Evolutionary conservation across 1,140 invertebrate species (phyloP).

Genomic region (Archegozetes longisetosus): DNA sequence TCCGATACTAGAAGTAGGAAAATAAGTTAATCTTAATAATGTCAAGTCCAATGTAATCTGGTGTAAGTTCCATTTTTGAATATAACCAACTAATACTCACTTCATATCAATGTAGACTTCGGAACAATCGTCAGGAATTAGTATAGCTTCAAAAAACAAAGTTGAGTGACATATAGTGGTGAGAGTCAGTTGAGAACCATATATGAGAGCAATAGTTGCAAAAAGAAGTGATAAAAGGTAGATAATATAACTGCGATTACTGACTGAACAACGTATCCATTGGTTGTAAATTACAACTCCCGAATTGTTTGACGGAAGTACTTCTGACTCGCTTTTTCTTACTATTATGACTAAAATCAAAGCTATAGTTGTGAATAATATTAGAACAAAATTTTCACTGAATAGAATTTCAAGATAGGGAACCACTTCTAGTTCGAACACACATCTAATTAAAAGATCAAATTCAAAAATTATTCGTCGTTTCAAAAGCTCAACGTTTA

Average conservation of each 20-base stretch:
- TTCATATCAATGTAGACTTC: conserved; percentile 12
- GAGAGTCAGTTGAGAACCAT: conserved; percentile 4
- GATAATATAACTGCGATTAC: neutral
- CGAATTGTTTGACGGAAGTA: neutral
- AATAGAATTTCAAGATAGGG: conserved; percentile 19
- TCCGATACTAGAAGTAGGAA: neutral
- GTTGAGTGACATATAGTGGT: conserved; percentile 13
- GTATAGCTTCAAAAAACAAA: neutral
- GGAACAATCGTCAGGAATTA: conserved; percentile 14
- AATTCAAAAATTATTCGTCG: no score
- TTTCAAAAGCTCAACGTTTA: no score
- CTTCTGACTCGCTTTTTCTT: neutral
- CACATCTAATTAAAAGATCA: conserved; percentile 11
- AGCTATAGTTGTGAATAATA: neutral
- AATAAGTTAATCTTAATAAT: no score
- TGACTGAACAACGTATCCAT: neutral
- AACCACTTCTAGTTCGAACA: conserved; percentile 19
- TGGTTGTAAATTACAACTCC: neutral
- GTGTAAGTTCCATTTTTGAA: no score
- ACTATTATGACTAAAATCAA: neutral
- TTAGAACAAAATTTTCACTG: conserved; percentile 16
- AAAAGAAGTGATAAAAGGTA: neutral
- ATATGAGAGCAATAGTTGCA: conserved; percentile 2
- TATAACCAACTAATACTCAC: conserved; percentile 28
- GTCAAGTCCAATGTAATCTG: no score